A percentile compares a stretch with the other conserved stretches of the same genome.
Evolutionary conservation across 2,113 vertebrate genomes (phyloP).

Genomic region (Excalfactoria chinensis): DNA sequence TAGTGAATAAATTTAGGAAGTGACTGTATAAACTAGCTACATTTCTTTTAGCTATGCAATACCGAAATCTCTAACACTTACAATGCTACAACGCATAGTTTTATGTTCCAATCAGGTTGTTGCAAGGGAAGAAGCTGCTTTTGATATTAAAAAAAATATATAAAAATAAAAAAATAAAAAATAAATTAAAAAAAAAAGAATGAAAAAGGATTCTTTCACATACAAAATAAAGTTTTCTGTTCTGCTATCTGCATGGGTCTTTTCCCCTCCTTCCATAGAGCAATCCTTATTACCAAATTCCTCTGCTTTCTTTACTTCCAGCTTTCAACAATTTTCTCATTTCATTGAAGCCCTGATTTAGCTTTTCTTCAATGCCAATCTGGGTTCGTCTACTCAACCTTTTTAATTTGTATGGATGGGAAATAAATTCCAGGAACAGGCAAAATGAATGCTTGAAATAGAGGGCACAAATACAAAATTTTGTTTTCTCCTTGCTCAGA

Average conservation of each 20-base stretch:
- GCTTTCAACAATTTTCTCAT: background rate
- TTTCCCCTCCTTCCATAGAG: background rate
- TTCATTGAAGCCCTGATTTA: background rate
- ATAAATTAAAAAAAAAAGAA: too few relatives aligned
- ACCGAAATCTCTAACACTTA: background rate
- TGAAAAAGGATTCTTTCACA: background rate
- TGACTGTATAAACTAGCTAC: background rate
- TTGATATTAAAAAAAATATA: background rate
- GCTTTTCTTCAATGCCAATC: background rate
- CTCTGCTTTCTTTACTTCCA: background rate
- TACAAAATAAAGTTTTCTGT: background rate
- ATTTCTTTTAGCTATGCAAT: background rate
- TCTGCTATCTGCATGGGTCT: background rate
- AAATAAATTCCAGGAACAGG: background rate
- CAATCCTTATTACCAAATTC: background rate
- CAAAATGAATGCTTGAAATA: background rate
- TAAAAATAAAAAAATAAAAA: too few relatives aligned
- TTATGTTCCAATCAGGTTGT: background rate
- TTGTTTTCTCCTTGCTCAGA: constrained; percentile 31
- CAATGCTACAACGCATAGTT: rapidly evolving
- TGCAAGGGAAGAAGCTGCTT: background rate
- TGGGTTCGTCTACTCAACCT: background rate
- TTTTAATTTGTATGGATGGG: background rate
- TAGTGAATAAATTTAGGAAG: background rate
- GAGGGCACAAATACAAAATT: background rate